phyloP scores from a whole-genome alignment of 2,888 invertebrate species.

The Leucoma salicis region DNA sequence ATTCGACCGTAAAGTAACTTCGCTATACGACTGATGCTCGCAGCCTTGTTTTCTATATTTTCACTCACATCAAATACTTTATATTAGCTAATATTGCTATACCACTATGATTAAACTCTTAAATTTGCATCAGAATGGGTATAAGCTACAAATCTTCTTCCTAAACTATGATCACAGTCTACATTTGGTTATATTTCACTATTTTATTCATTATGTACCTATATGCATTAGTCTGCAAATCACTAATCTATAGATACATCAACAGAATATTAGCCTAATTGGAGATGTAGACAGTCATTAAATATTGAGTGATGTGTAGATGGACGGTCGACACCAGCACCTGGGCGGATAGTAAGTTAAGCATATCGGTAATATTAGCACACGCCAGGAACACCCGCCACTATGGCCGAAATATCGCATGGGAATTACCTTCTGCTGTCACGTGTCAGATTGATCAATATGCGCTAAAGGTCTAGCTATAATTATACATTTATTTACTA shows the following conservation, averaged over 20 bases:
- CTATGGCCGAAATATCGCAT: slow-evolving; percentile 9
- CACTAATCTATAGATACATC: slow-evolving; percentile 41
- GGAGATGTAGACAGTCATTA: slow-evolving; percentile 58
- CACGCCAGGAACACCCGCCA: slow-evolving; percentile 7
- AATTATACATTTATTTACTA: too few species aligned
- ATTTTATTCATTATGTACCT: slow-evolving; percentile 8
- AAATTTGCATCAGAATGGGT: too few species aligned
- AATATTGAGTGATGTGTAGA: slow-evolving; percentile 58
- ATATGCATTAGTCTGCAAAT: slow-evolving; percentile 41
- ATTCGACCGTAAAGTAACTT: slow-evolving; percentile 79
- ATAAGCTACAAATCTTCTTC: too few species aligned
- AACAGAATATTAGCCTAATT: slow-evolving; percentile 50
- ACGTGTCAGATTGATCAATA: slow-evolving; percentile 8
- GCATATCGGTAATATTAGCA: slow-evolving; percentile 53
- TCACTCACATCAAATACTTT: slow-evolving; percentile 31
- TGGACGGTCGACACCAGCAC: slow-evolving; percentile 39
- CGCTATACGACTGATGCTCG: slow-evolving; percentile 66
- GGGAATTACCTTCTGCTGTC: slow-evolving; percentile 9
- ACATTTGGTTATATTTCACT: too few species aligned
- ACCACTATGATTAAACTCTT: too few species aligned
- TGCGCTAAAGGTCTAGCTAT: too few species aligned
- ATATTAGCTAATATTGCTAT: too few species aligned
- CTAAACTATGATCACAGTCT: too few species aligned
- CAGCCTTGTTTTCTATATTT: slow-evolving; percentile 37
- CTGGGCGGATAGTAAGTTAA: slow-evolving; percentile 32